A percentile compares a stretch with the other conserved stretches of the same genome.
phyloP scores from a whole-genome alignment of 2,797 vertebrate species.

The Pipistrellus pipistrellus region DNA sequence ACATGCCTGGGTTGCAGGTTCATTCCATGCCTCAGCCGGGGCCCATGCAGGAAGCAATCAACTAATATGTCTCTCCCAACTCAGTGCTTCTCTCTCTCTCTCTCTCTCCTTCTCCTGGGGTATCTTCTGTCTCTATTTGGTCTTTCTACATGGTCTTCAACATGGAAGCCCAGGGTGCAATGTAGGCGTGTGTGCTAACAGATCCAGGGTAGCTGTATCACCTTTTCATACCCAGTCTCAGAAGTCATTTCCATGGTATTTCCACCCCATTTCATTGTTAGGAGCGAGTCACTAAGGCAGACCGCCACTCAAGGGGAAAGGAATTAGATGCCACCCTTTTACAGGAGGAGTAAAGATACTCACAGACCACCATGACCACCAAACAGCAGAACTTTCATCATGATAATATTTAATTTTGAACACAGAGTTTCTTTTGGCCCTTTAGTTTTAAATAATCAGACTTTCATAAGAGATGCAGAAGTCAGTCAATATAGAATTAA shows the following conservation, averaged over 20 bases:
- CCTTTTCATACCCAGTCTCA: not conserved
- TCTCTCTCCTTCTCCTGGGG: too few species aligned
- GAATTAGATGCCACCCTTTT: not conserved
- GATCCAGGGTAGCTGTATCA: not conserved
- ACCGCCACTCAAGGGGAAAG: not conserved
- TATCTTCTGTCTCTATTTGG: not conserved
- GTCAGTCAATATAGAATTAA: slow-evolving; percentile 10
- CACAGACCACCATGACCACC: not conserved
- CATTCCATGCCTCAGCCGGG: too few species aligned
- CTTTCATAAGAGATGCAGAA: not conserved
- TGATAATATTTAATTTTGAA: not conserved
- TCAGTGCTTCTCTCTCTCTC: too few species aligned
- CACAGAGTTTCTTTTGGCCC: not conserved
- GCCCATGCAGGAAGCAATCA: too few species aligned
- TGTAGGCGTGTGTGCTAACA: not conserved
- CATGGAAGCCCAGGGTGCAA: not conserved
- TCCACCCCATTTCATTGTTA: not conserved
- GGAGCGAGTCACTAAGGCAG: not conserved
- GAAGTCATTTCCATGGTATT: not conserved
- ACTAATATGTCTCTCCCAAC: too few species aligned
- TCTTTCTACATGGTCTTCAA: not conserved
- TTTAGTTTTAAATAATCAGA: not conserved
- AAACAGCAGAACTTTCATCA: not conserved
- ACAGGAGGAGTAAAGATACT: not conserved
- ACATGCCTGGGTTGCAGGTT: too few species aligned